phyloP scores from a whole-genome alignment of 2,888 invertebrate species.

The Caenorhabditis sulstoni region DNA sequence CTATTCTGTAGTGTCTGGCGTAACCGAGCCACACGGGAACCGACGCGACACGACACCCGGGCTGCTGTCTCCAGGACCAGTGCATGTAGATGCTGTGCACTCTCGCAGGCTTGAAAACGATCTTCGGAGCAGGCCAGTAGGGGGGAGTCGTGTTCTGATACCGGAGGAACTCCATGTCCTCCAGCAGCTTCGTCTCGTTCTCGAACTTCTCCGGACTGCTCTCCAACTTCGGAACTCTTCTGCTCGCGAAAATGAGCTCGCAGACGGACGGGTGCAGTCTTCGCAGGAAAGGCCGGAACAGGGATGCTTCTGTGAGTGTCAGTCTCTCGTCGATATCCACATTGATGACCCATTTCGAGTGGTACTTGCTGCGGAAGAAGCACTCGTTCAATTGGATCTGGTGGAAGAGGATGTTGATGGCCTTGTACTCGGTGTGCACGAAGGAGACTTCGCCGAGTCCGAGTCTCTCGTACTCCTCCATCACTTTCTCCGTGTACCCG shows the following conservation, averaged over 20 bases:
- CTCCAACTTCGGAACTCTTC: constrained; percentile 10
- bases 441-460: constrained; percentile 7
- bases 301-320: neutral
- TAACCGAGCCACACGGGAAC: neutral
- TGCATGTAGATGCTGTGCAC: constrained; percentile 20
- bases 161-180: constrained; percentile 1
- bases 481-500: constrained; percentile 5
- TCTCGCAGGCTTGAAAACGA: constrained; percentile 3
- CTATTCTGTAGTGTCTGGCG: constrained; percentile 1
- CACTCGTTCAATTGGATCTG: constrained; percentile 16
- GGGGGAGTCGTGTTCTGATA: neutral
- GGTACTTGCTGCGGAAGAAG: constrained; percentile 23
- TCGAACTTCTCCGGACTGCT: neutral
- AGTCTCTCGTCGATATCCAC: constrained; percentile 21
- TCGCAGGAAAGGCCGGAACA: neutral
- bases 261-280: neutral
- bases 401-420: constrained; percentile 10
- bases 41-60: constrained; percentile 1
- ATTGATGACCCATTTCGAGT: constrained; percentile 30
- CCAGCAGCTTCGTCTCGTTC: neutral
- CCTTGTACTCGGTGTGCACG: neutral
- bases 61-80: constrained; percentile 12
- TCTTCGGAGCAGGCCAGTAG: neutral
- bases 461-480: constrained; percentile 1
- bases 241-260: constrained; percentile 15